Base-by-base conservation (phyloP, 2,888 invertebrate species). In the Anaspis maculata region DNA sequence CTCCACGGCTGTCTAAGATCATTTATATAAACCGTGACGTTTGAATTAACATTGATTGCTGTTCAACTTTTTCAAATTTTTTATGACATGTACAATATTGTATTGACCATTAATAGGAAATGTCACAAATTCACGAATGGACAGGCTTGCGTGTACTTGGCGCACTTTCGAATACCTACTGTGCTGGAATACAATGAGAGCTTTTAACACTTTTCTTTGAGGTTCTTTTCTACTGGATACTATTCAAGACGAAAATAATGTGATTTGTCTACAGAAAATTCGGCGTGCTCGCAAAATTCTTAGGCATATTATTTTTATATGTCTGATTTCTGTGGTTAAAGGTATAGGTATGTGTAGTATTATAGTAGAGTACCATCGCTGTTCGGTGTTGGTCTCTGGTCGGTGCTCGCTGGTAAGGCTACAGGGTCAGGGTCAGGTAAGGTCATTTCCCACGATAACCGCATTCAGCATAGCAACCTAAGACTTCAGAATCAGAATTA, bases 381-480 rank as follows among this genome's bases (percentile, higher is more conserved):
- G 43, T 37, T 44, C 41, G 32, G 40, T 42, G 45, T 38, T 44
- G 42, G 41, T 46, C 36, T 42, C 44, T 46, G 46, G 44, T 42
- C 44, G 44, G 41, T 44, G 40, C 41, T 44, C 43, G 44, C 40
- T 27, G 42, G 45, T 41, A 40, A 51, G 49, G 52, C 52, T 60
- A 60, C 53, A 62, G 63, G 64, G 66, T 66, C 66, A 66, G 66
- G 66, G 66, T 65, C 65, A 66, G 59, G 49, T 62, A 64, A 66
- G 66, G 65, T 66, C 64, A 66, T 64, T 66, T 66, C 66, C 62
- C 65, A 66, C 66, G 65, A 64, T 64, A 62, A 59, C 62, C 61
- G 54, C 57, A 61, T 58, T 59, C 59, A 54, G 57, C 61, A 59
- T 62, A 56, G 62, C 62, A 63, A 62, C 63, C 54, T 57, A 56